Conservation (phyloP, 2,888 invertebrate species). For the Itoplectis maculator region DNA sequence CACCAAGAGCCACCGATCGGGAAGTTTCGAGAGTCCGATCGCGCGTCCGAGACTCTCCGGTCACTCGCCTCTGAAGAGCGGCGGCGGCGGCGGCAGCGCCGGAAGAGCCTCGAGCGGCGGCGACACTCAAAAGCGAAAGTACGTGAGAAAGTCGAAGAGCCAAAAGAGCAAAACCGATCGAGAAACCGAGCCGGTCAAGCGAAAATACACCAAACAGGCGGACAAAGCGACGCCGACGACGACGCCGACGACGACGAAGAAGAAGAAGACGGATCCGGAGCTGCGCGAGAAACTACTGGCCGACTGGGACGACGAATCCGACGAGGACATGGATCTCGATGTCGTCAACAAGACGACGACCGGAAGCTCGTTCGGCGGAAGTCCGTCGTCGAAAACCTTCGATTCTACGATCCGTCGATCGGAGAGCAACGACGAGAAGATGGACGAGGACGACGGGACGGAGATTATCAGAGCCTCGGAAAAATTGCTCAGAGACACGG, state of each 20-base stretch:
- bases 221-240: conserved; percentile 74
- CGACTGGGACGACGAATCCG: conserved; percentile 91
- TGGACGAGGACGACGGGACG: conserved; percentile 56
- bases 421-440: conserved; percentile 53
- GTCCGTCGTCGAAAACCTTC: conserved; percentile 58
- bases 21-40: conserved; percentile 75
- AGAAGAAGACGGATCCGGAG: conserved; percentile 87
- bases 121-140: conserved; percentile 82
- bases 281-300: conserved; percentile 90
- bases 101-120: conserved; percentile 34
- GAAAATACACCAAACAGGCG: conserved; percentile 77
- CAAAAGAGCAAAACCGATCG: conserved; percentile 81
- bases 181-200: conserved; percentile 77
- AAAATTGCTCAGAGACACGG: conserved; percentile 80
- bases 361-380: conserved; percentile 65
- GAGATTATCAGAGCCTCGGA: conserved; percentile 79
- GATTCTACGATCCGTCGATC: conserved; percentile 19
- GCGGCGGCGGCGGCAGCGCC: no score
- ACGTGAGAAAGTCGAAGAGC: conserved; percentile 83
- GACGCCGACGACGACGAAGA: conserved; percentile 78
- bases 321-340: conserved; percentile 82
- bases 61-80: conserved; percentile 72
- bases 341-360: conserved; percentile 71
- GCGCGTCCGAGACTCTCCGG: conserved; percentile 70
- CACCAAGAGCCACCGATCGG: conserved; percentile 89